Conservation (phyloP, 2,888 invertebrate species). For the Hesperia comma region DNA sequence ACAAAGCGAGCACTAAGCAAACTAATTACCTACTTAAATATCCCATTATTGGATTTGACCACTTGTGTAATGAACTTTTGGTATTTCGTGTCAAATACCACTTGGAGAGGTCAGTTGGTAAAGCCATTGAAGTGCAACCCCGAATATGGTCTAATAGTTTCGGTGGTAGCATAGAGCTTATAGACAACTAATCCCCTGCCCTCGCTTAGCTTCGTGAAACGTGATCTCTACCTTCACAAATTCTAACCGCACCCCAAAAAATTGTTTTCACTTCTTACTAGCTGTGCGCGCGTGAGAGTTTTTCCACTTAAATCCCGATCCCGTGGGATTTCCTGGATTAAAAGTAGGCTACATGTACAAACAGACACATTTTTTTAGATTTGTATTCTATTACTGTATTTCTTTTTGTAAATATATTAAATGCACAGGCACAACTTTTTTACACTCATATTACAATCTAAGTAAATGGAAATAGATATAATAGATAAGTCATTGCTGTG, state of each 20-base stretch:
- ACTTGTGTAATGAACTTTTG: conserved; percentile 78
- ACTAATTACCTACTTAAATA: conserved; percentile 60
- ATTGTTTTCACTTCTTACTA: background rate
- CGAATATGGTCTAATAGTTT: conserved; percentile 76
- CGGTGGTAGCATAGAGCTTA: conserved; percentile 69
- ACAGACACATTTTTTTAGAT: too few relatives aligned
- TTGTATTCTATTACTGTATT: too few relatives aligned
- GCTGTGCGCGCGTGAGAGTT: too few relatives aligned
- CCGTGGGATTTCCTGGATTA: too few relatives aligned
- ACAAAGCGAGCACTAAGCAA: conserved; percentile 46
- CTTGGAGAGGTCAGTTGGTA: conserved; percentile 75
- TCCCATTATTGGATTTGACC: conserved; percentile 74
- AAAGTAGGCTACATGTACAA: too few relatives aligned
- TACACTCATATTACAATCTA: too few relatives aligned
- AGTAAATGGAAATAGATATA: too few relatives aligned
- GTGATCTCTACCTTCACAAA: background rate
- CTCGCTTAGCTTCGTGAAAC: background rate
- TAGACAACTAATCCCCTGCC: conserved; percentile 64
- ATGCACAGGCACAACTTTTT: too few relatives aligned
- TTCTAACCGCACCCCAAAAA: background rate
- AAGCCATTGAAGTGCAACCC: conserved; percentile 79
- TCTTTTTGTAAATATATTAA: too few relatives aligned
- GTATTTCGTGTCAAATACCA: conserved; percentile 69
- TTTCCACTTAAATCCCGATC: too few relatives aligned
- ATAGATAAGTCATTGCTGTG: too few relatives aligned